Base-by-base conservation (phyloP, 2,888 invertebrate species). In the Papilio elwesi region DNA sequence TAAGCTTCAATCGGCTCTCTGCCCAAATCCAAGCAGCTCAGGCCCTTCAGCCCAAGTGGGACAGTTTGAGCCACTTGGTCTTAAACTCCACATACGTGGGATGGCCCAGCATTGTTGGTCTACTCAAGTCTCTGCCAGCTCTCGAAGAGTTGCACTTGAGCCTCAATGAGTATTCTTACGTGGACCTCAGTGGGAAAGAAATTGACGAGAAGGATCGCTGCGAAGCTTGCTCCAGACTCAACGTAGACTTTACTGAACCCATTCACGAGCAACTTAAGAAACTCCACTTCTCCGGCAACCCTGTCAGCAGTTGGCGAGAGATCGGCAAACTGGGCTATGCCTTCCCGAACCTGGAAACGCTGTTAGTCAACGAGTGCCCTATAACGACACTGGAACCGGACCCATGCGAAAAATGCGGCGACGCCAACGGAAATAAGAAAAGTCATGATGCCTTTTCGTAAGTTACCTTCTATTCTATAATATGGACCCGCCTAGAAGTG, bases 131-230 rank as follows among this genome's bases (percentile, higher is more conserved):
- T 83, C 94, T 97, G 76, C 97, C 96, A 73, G 96, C 96, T 85
- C 94, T 99, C 59, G 97, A 98, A 93, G 99, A 99, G 90, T 94
- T 99, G 77, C 98, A 99, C 90, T 92, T 99, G 81, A 98, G 98
- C 84, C 94, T 98, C 75, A 99, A 99, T 89, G 97, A 97, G 86
- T 98, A 97, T 88, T 95, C 95, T 43, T 95, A 96, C 78, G 97
- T 98, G 53, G 95, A 97, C 73, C 92, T 98, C 62, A 95, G 95
- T 73, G 92, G 90, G 9, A 81, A 88, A 72, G 87, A 91, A 57
- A 82, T 87, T 3, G 85, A 87, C 74, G 89, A 90, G 64, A 90
- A 89, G 68, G 87, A 90, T 70, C 85, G 85, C 63, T 92, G 93
- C 76, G 92, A 92, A 73, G 86, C 85, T 52, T 93, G 93, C 79